Conservation (phyloP, 2,888 invertebrate genomes). For the Cheilosia variabilis region DNA sequence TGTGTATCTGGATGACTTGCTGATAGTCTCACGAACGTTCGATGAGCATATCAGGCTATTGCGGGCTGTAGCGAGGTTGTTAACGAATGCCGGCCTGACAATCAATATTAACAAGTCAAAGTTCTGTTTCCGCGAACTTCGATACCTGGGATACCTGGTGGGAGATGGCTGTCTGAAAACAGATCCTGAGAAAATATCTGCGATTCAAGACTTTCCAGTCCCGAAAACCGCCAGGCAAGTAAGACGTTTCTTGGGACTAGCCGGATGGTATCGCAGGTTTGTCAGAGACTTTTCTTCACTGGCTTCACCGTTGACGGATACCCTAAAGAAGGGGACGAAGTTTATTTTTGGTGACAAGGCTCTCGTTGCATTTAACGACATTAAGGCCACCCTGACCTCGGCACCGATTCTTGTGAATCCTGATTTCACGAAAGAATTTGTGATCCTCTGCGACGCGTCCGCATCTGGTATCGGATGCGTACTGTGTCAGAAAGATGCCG, state of each 20-base stretch:
- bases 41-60: conserved; percentile 5
- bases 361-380: background rate
- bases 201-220: background rate
- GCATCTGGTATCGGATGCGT: too few relatives aligned
- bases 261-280: too few relatives aligned
- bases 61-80: background rate
- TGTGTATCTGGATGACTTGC: background rate
- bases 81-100: background rate
- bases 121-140: conserved; percentile 12
- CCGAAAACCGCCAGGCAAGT: conserved; percentile 11
- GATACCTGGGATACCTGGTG: conserved; percentile 25
- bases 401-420: conserved; percentile 13
- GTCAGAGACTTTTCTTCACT: background rate
- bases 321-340: background rate
- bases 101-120: conserved; percentile 14
- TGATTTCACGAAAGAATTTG: conserved; percentile 11
- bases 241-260: conserved; percentile 25
- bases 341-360: background rate
- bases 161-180: conserved; percentile 16
- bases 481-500: background rate
- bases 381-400: conserved; percentile 3
- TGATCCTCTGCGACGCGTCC: background rate
- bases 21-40: conserved; percentile 3
- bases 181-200: conserved; percentile 5
- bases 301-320: background rate